Base-by-base conservation (phyloP, 2,113 vertebrate genomes). In the Ochotona curzoniae region DNA sequence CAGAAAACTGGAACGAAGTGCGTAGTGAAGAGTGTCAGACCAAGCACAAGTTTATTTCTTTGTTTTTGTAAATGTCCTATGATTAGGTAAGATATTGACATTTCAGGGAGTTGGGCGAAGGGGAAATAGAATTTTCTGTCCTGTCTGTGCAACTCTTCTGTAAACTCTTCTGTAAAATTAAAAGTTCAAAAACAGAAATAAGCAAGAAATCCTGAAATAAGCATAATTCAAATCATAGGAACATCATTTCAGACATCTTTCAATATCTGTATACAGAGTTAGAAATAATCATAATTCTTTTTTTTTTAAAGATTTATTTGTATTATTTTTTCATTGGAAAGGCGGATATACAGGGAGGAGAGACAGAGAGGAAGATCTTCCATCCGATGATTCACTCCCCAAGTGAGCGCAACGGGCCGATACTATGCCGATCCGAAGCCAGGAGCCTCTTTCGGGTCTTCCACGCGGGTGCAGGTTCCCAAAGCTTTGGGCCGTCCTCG, bases 161-260 rank as follows among this genome's bases (percentile, higher is more conserved):
- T 69, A 78, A 91, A 26, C 64, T 25, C 66, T 20, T 69, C n/a
- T 76, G 51, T 32, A 63, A 91, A 87, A 63, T 61, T 73, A 83
- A 84, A 95, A 70, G 47, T 84, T 93, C 83, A 87, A 51, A 86
- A 90, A 47, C n/a, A 89, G 85, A 79, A 89, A 7, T 2, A 44
- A 90, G 70, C 15, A 73, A 70, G 81, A 35, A 44, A 38, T 8
- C 7, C 28, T 69, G 79, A 82, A 57, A 18, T 90, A 54, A 66
- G 8, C 38, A 6, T 54, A 85, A 82, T 90, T 92, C 73, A 69
- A 57, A 87, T 78, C 51, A 90, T n/a, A 32, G 73, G 49, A 69
- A 28, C 20, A 49, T 32, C 20, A 75, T 32, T 51, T 30, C 17
- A 83, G 51, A 32, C 21, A 91, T 32, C 30, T 51, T 87, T 87